Conservation (phyloP, 2,888 invertebrate genomes). For the Criorhina ranunculi region DNA sequence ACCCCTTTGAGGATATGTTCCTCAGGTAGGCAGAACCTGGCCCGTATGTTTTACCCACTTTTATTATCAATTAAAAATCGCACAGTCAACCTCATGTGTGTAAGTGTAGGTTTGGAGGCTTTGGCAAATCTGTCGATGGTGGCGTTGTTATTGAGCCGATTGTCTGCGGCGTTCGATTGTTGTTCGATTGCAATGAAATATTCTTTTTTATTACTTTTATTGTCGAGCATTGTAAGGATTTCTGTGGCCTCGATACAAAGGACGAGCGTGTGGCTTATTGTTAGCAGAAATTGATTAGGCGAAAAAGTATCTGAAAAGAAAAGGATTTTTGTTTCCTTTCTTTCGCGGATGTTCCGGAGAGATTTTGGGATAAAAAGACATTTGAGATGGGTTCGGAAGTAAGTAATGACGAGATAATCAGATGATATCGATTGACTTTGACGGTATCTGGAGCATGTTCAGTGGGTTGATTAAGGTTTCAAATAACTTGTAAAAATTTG, state of each 20-base stretch:
- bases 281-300: slow-evolving; percentile 71
- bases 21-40: slow-evolving; percentile 31
- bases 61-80: slow-evolving; percentile 75
- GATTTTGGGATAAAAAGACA: slow-evolving; percentile 54
- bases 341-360: slow-evolving; percentile 27
- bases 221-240: slow-evolving; percentile 61
- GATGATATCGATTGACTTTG: slow-evolving; percentile 58
- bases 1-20: slow-evolving; percentile 46
- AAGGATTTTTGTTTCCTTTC: slow-evolving; percentile 48
- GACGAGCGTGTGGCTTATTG: slow-evolving; percentile 70
- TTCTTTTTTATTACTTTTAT: slow-evolving; percentile 74
- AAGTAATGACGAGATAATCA: slow-evolving; percentile 54
- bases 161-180: slow-evolving; percentile 71
- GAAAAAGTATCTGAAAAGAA: slow-evolving; percentile 64
- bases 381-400: slow-evolving; percentile 37
- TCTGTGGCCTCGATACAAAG: slow-evolving; percentile 53
- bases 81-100: slow-evolving; percentile 55
- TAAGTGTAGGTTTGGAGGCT: slow-evolving; percentile 48
- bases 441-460: not conserved
- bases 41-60: slow-evolving; percentile 52
- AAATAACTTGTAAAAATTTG: no score
- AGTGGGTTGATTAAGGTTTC: no score
- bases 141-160: slow-evolving; percentile 70
- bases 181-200: slow-evolving; percentile 72
- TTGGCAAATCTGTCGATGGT: slow-evolving; percentile 54